Evolutionary conservation across 2,797 vertebrate species (phyloP).

Genomic region (Periparus ater): DNA sequence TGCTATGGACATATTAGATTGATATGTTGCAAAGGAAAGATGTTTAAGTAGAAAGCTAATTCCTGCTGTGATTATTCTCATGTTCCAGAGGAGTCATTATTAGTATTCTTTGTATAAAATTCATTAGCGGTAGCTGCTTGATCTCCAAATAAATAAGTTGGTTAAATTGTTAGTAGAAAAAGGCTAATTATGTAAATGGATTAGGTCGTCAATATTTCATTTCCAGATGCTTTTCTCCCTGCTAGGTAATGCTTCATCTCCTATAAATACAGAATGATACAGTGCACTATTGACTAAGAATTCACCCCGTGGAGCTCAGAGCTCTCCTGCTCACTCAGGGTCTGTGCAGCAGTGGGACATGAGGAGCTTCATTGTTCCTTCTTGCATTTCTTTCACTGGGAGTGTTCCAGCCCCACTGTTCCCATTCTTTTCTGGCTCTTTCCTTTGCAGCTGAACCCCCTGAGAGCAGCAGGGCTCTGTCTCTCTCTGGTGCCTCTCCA

Average conservation of each 20-base stretch:
- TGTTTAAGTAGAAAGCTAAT: slow-evolving; percentile 83
- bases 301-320: slow-evolving; percentile 38
- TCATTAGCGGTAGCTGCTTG: slow-evolving; percentile 79
- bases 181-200: slow-evolving; percentile 83
- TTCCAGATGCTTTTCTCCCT: slow-evolving; percentile 71
- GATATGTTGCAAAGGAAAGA: slow-evolving; percentile 81
- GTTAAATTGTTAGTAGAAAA: slow-evolving; percentile 76
- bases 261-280: slow-evolving; percentile 51
- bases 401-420: background rate
- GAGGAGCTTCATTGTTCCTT: background rate
- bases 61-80: slow-evolving; percentile 81
- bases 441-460: background rate
- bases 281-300: slow-evolving; percentile 55
- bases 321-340: slow-evolving; percentile 3
- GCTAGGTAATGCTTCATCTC: slow-evolving; percentile 57
- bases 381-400: background rate
- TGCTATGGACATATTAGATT: slow-evolving; percentile 85
- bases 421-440: background rate
- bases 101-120: slow-evolving; percentile 82
- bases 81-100: slow-evolving; percentile 78
- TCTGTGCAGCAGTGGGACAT: background rate
- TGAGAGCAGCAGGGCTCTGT: background rate
- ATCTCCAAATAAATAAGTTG: slow-evolving; percentile 83
- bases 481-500: background rate
- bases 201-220: slow-evolving; percentile 78